Evolutionary conservation across 1,140 invertebrate species (phyloP), one percentile per base, ranked within the genome.

Genomic region (Colletes gigas): DNA sequence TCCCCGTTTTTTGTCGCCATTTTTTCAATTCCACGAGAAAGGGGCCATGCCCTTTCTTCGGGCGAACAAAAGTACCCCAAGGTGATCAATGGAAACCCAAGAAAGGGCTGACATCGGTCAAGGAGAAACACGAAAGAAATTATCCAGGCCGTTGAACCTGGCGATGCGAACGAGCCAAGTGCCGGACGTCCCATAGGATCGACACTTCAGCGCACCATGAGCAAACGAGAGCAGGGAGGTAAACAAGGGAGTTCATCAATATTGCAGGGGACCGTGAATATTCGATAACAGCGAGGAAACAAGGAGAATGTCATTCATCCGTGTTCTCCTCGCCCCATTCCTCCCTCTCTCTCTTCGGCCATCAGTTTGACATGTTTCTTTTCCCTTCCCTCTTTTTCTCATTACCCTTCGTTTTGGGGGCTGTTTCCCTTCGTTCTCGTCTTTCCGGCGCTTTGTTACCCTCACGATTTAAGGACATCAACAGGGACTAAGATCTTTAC

Each of bases 231-330:
- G n/a, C 41, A 41, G 47, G 39, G 55, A 52, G 69, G n/a, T 74
- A 74, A 78, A 81, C 54, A 73, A 76, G 77, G 47, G 65, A 74
- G 59, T 78, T 62, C n/a, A 81, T 85, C 68, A 69, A 85, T 81
- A 81, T 70, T 69, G 62, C 47, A 77, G 59, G 67, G 63, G 65
- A 44, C n/a, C 57, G 60, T 77, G 69, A 85, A 83, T 83, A 85
- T 83, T 81, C 76, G 68, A 83, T 81, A 44, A 78, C 55, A 30
- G 15, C 50, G 15, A 54, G 41, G 50, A 52, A 30, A 19, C 52
- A 63, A 71, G 15, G 30, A 44, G 59, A 60, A 67, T 4, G 47
- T 21, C 15, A 66, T 73, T 67, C 59, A 7, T 62, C 59, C 69
- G 47, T 41, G 15, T 52, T 4, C 19, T 60, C 47, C 12, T 65